Conservation (phyloP, 1,140 invertebrate genomes). For the Euwallacea fornicatus region DNA sequence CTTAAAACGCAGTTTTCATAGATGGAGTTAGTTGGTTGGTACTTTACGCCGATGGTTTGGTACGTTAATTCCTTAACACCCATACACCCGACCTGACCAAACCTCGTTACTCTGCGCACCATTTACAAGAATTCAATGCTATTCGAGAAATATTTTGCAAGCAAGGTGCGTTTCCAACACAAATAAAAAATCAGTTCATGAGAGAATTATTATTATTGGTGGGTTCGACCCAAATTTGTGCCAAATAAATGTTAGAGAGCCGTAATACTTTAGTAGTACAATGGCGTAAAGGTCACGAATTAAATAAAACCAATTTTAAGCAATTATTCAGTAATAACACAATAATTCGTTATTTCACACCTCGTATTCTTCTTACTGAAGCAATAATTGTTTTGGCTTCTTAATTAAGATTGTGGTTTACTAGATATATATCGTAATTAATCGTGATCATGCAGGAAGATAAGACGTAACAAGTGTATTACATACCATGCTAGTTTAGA, state of each 20-base stretch:
- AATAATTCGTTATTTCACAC: slow-evolving; percentile 27
- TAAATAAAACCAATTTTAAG: slow-evolving; percentile 23
- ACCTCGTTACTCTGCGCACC: no score
- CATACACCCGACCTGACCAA: no score
- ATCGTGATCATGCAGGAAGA: not conserved
- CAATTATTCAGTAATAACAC: slow-evolving; percentile 21
- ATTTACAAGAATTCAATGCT: no score
- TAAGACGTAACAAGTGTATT: not conserved
- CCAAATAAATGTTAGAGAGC: slow-evolving; percentile 23
- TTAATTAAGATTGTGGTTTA: slow-evolving; percentile 4
- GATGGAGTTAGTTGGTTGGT: no score
- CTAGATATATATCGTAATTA: not conserved
- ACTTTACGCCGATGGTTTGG: no score
- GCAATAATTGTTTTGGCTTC: slow-evolving; percentile 3
- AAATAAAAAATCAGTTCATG: slow-evolving; percentile 15
- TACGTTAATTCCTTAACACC: no score
- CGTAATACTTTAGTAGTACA: slow-evolving; percentile 12
- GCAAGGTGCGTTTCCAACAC: slow-evolving; percentile 14
- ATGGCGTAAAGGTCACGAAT: slow-evolving; percentile 25
- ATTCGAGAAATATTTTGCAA: slow-evolving; percentile 4
- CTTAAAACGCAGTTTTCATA: no score
- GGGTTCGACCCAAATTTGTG: slow-evolving; percentile 24
- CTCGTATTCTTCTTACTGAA: slow-evolving; percentile 2
- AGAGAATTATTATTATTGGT: slow-evolving; percentile 15
- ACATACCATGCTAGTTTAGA: not conserved